Evolutionary conservation across 2,797 vertebrate species (phyloP).

Genomic region (Rhyacichthys aspro): DNA sequence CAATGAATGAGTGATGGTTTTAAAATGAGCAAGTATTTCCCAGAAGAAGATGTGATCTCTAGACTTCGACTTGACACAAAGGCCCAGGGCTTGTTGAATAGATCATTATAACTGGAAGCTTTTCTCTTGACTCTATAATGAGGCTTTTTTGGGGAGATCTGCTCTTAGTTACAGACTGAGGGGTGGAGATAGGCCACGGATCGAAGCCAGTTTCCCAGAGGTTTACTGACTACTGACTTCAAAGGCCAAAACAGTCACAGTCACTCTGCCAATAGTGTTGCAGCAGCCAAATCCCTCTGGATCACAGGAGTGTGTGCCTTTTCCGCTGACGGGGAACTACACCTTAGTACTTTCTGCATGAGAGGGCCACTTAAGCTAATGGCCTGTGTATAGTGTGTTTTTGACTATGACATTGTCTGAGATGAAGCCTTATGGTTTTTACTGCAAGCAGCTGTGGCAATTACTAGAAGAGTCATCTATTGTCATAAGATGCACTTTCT

Average conservation of each 20-base stretch:
- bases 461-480: neutral
- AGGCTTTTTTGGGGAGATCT: slow-evolving; percentile 52
- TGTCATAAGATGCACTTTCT: too few relatives aligned
- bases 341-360: slow-evolving; percentile 14
- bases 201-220: slow-evolving; percentile 59
- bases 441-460: neutral
- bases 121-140: slow-evolving; percentile 51
- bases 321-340: slow-evolving; percentile 15
- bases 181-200: slow-evolving; percentile 43
- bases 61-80: slow-evolving; percentile 51
- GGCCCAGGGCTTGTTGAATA: slow-evolving; percentile 42
- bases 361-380: slow-evolving; percentile 9
- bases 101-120: slow-evolving; percentile 54
- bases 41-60: slow-evolving; percentile 43
- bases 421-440: neutral
- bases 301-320: slow-evolving; percentile 17
- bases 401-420: neutral
- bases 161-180: slow-evolving; percentile 47
- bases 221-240: slow-evolving; percentile 68
- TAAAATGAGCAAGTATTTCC: slow-evolving; percentile 46
- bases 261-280: slow-evolving; percentile 41
- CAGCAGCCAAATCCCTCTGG: slow-evolving; percentile 46
- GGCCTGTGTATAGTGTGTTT: neutral
- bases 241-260: slow-evolving; percentile 53
- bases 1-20: slow-evolving; percentile 37